Evolutionary conservation across 1,140 invertebrate species (phyloP).

Genomic region (Stenopsyche tienmushanensis): DNA sequence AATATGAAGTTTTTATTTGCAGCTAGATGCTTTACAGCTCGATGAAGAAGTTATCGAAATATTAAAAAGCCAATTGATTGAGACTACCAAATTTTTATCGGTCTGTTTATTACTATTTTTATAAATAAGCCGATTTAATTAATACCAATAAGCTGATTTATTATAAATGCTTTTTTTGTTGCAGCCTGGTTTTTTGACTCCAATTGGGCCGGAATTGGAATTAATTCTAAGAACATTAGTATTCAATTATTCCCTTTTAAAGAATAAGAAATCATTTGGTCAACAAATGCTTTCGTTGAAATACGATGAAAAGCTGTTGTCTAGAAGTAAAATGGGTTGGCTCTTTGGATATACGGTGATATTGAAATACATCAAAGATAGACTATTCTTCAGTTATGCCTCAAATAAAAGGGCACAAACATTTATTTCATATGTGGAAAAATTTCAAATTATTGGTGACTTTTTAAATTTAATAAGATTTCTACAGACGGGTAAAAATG

Average conservation of each 20-base stretch:
- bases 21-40: slow-evolving; percentile 39
- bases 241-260: slow-evolving; percentile 58
- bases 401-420: slow-evolving; percentile 55
- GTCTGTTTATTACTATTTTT: slow-evolving; percentile 26
- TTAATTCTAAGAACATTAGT: slow-evolving; percentile 58
- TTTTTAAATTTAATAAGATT: slow-evolving; percentile 64
- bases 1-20: slow-evolving; percentile 14
- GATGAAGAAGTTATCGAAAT: slow-evolving; percentile 38
- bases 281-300: slow-evolving; percentile 62
- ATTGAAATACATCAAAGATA: slow-evolving; percentile 57
- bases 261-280: slow-evolving; percentile 60
- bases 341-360: slow-evolving; percentile 57
- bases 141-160: slow-evolving; percentile 7
- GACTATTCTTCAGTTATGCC: slow-evolving; percentile 54
- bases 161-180: slow-evolving; percentile 9
- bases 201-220: slow-evolving; percentile 60
- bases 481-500: slow-evolving; percentile 61
- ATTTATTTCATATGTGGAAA: slow-evolving; percentile 55
- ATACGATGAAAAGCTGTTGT: slow-evolving; percentile 56
- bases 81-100: slow-evolving; percentile 35
- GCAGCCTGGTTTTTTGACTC: slow-evolving; percentile 57
- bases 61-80: slow-evolving; percentile 36
- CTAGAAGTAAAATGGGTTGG: slow-evolving; percentile 55
- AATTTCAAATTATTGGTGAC: slow-evolving; percentile 56
- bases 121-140: not conserved